A percentile compares a stretch with the other conserved stretches of the same genome.
Conservation (phyloP, 2,888 invertebrate species). For the Leucophenga montana region DNA sequence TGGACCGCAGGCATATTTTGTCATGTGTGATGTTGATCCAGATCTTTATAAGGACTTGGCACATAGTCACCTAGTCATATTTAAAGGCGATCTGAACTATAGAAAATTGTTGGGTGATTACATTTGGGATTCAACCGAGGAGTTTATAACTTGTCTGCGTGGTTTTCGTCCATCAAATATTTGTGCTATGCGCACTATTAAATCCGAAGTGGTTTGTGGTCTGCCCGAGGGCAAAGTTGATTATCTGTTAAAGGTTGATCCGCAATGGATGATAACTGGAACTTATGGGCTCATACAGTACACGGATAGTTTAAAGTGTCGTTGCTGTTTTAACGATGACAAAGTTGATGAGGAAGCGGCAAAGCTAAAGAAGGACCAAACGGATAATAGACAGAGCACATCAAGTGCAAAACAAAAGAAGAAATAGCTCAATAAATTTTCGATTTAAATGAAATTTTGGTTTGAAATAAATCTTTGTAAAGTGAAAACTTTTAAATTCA, state of each 20-base stretch:
- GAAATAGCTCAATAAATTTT: not conserved
- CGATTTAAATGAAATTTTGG: not conserved
- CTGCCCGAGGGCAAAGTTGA: constrained; percentile 79
- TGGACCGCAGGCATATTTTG: constrained; percentile 82
- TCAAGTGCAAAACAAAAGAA: not conserved
- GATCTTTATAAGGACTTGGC: constrained; percentile 82
- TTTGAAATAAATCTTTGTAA: not conserved
- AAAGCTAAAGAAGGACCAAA: not conserved
- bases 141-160: constrained; percentile 75
- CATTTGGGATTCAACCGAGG: constrained; percentile 83
- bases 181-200: constrained; percentile 88
- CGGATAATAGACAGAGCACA: not conserved
- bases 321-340: constrained; percentile 31
- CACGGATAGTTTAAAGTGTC: constrained; percentile 57
- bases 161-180: constrained; percentile 88
- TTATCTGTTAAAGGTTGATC: constrained; percentile 74
- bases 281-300: constrained; percentile 86
- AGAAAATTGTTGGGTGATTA: constrained; percentile 92
- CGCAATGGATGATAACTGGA: constrained; percentile 88
- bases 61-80: constrained; percentile 81
- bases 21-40: constrained; percentile 82
- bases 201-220: constrained; percentile 91
- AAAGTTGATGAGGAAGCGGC: no score
- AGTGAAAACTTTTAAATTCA: not conserved
- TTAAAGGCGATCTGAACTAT: constrained; percentile 97